phyloP scores from a whole-genome alignment of 1,140 invertebrate genomes.

The Lethrus apterus region DNA sequence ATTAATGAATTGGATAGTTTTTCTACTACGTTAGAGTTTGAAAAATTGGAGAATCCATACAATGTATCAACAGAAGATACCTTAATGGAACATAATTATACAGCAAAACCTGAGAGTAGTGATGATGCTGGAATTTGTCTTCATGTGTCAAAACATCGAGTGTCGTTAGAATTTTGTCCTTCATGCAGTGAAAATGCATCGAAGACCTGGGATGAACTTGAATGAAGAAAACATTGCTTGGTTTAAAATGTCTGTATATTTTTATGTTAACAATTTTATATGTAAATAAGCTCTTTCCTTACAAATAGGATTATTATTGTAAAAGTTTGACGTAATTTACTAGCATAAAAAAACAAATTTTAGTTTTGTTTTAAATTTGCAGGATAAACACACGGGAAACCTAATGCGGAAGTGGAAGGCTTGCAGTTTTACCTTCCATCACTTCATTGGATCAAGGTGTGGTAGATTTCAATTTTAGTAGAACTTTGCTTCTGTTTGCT shows the following conservation, averaged over 20 bases:
- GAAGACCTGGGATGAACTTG: slow-evolving; percentile 22
- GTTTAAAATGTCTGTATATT: slow-evolving; percentile 20
- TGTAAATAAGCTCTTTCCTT: slow-evolving; percentile 16
- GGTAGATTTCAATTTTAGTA: slow-evolving; percentile 12
- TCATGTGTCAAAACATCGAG: slow-evolving; percentile 46
- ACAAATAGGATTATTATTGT: slow-evolving; percentile 12
- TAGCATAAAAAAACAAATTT: neutral
- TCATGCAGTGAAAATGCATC: slow-evolving; percentile 40
- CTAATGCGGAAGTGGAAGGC: slow-evolving; percentile 2
- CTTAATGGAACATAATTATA: slow-evolving; percentile 30
- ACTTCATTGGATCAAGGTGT: slow-evolving; percentile 14
- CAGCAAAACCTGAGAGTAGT: slow-evolving; percentile 16
- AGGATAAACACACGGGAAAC: neutral
- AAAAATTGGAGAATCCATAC: neutral
- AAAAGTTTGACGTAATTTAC: neutral
- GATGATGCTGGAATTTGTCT: slow-evolving; percentile 45
- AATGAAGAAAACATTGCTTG: slow-evolving; percentile 3
- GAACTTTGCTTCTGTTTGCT: slow-evolving; percentile 10
- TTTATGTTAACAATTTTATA: slow-evolving; percentile 7
- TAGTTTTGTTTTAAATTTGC: slow-evolving; percentile 15
- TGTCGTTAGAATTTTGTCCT: slow-evolving; percentile 49
- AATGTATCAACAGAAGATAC: neutral
- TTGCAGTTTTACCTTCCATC: slow-evolving; percentile 4
- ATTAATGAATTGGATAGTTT: neutral
- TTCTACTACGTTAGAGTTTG: no score